phyloP scores from a whole-genome alignment of 2,797 vertebrate species.

The Hippopotamyrus pictus region DNA sequence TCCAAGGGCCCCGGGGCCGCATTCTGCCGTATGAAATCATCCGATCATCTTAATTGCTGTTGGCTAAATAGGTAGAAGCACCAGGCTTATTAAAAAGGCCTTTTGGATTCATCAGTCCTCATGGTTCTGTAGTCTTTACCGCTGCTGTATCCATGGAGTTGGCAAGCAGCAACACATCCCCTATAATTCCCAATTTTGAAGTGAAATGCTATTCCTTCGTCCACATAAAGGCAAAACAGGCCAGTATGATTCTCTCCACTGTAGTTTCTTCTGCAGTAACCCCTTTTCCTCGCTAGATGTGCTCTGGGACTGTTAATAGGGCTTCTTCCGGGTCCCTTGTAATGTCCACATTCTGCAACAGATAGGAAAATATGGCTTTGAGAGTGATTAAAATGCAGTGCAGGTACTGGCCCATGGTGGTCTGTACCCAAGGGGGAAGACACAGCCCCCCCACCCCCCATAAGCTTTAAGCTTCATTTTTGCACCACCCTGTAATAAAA shows the following conservation, averaged over 20 bases:
- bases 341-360: constrained; percentile 65
- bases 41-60: not conserved
- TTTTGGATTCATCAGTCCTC: not conserved
- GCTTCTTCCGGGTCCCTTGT: constrained; percentile 62
- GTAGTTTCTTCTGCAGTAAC: not conserved
- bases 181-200: not conserved
- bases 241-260: not conserved
- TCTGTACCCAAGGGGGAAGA: not conserved
- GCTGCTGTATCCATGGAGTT: not conserved
- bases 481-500: not conserved
- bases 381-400: not conserved
- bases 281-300: constrained; percentile 42
- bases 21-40: not conserved
- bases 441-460: not conserved
- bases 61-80: not conserved
- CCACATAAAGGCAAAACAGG: not conserved
- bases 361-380: not conserved
- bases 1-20: not conserved
- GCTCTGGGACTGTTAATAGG: constrained; percentile 57
- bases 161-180: not conserved
- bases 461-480: not conserved
- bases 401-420: not conserved
- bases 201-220: not conserved
- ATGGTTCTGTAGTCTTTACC: not conserved
- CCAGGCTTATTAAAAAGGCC: not conserved